These are phyloP conservation scores for Drosophila paranaensis DNA, from an alignment of 2,888 invertebrate genomes.

Conservation along the genomic window DNA sequence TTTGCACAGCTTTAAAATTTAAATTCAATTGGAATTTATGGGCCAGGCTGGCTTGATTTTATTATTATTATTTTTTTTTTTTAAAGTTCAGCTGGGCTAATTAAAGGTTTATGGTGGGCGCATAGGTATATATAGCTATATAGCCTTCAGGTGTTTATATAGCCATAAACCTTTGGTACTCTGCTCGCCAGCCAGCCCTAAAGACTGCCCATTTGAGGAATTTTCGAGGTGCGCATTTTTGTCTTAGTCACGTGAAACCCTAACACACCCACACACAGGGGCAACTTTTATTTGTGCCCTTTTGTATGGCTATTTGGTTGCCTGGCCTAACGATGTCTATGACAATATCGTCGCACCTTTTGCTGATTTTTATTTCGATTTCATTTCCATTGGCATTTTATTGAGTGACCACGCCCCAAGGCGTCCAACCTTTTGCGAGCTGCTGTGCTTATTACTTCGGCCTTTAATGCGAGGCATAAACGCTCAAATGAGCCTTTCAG, in stretches of 20 bases:
- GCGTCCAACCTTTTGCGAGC: conserved; percentile 54
- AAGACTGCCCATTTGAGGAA: conserved; percentile 17
- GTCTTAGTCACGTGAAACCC: conserved; percentile 46
- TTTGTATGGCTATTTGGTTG: conserved; percentile 55
- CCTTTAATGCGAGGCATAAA: conserved; percentile 71
- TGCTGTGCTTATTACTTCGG: conserved; percentile 71
- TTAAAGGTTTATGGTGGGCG: conserved; percentile 45
- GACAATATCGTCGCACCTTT: conserved; percentile 75
- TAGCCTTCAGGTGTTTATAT: no score
- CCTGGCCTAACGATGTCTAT: conserved; percentile 32
- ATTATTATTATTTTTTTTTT: neutral
- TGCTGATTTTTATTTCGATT: conserved; percentile 78
- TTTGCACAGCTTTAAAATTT: conserved; percentile 3
- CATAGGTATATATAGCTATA: neutral
- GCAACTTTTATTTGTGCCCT: conserved; percentile 49
- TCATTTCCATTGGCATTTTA: conserved; percentile 76
- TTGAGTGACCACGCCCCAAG: conserved; percentile 59
- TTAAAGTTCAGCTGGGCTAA: conserved; percentile 16
- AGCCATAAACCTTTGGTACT: neutral
- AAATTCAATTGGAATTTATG: conserved; percentile 3
- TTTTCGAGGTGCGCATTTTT: conserved; percentile 31
- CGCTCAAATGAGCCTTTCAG: conserved; percentile 65
- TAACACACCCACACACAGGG: neutral
- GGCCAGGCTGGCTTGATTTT: neutral
- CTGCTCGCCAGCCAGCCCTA: conserved; percentile 14